phyloP scores from a whole-genome alignment of 2,888 invertebrate genomes.

The Apodemia hepburni region DNA sequence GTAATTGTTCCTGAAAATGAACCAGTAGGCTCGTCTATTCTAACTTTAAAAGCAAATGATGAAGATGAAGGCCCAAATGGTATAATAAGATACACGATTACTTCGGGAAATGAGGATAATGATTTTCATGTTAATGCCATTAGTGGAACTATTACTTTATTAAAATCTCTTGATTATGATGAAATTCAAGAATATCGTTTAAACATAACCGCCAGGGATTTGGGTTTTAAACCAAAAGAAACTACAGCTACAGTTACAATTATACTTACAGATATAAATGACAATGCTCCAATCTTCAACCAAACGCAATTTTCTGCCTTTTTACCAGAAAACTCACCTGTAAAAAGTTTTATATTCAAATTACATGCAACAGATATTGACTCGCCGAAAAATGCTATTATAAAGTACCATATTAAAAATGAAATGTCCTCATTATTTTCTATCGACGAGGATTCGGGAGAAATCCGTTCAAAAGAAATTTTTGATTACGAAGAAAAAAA shows the following conservation, averaged over 20 bases:
- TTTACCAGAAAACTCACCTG: slow-evolving; percentile 90
- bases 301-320: slow-evolving; percentile 87
- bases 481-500: slow-evolving; percentile 94
- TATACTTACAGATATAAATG: slow-evolving; percentile 94
- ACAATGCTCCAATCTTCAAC: slow-evolving; percentile 94
- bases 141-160: slow-evolving; percentile 90
- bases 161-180: slow-evolving; percentile 92
- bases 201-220: slow-evolving; percentile 93
- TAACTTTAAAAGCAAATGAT: slow-evolving; percentile 92
- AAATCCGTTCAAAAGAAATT: slow-evolving; percentile 85
- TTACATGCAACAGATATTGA: slow-evolving; percentile 91
- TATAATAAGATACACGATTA: slow-evolving; percentile 90
- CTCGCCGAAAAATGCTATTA: slow-evolving; percentile 91
- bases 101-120: slow-evolving; percentile 89
- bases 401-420: slow-evolving; percentile 90
- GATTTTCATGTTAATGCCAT: slow-evolving; percentile 89
- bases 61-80: slow-evolving; percentile 94
- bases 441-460: slow-evolving; percentile 88
- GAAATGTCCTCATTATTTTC: slow-evolving; percentile 87
- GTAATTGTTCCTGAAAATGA: slow-evolving; percentile 96
- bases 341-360: slow-evolving; percentile 86
- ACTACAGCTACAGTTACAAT: slow-evolving; percentile 91
- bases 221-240: slow-evolving; percentile 89
- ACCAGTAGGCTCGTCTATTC: slow-evolving; percentile 90
- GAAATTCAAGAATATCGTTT: slow-evolving; percentile 90